These are phyloP conservation scores for Sturmia bella DNA, from an alignment of 2,888 invertebrate species.

Conservation along the genomic window DNA sequence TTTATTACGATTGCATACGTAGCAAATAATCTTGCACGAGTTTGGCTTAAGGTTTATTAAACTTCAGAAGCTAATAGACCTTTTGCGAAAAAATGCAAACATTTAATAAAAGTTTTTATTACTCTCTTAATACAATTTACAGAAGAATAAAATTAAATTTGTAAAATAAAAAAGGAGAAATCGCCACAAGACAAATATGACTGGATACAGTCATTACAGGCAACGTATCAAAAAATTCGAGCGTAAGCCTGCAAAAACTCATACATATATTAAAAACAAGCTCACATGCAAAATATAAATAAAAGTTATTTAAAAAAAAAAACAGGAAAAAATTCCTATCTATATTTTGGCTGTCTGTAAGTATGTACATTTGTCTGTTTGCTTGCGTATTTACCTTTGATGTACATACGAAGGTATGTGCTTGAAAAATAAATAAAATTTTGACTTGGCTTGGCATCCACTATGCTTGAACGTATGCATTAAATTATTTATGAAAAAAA, in stretches of 20 bases:
- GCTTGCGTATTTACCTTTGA: too few species aligned
- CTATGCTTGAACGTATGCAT: conserved; percentile 50
- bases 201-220: conserved; percentile 51
- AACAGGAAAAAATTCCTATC: neutral
- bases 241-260: neutral
- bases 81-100: too few species aligned
- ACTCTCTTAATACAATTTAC: neutral
- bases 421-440: conserved; percentile 30
- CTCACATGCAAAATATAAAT: too few species aligned
- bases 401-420: neutral
- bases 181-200: conserved; percentile 8
- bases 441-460: conserved; percentile 45
- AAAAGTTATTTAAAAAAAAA: neutral
- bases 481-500: conserved; percentile 61
- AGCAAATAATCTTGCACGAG: too few species aligned
- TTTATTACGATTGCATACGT: too few species aligned
- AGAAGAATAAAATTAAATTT: neutral
- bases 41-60: too few species aligned
- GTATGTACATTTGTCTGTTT: too few species aligned
- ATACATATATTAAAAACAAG: too few species aligned
- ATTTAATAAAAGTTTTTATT: too few species aligned
- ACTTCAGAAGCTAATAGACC: too few species aligned
- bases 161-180: neutral
- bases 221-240: conserved; percentile 50
- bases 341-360: neutral